Base-by-base conservation (phyloP, 2,888 invertebrate species). In the Dicranocentrus wangi region DNA sequence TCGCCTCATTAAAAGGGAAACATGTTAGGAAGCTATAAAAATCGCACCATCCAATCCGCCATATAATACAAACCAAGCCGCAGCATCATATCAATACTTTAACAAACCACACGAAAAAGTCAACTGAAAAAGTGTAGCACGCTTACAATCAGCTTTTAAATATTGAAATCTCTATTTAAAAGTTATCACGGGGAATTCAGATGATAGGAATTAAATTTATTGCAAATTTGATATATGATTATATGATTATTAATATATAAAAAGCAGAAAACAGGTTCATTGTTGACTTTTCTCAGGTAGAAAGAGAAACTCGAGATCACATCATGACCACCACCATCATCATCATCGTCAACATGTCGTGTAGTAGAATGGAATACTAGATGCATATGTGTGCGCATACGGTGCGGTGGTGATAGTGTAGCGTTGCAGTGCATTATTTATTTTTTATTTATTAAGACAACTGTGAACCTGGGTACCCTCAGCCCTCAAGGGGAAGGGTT, bases 251-350 rank as follows among this genome's bases (percentile, higher is more conserved):
- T 68, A 73, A 32, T 32, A 32, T n/a, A n/a, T n/a, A n/a, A n/a
- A 80, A 80, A 80, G 27, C 72, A 61, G 60, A 73, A 73, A 80
- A 80, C 80, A 80, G 80, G 80, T 80, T 80, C 73, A 80, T 47
- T 58, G 72, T 72, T 72, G 72, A 80, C 72, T 80, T 72, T 80
- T 80, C 79, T 69, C 69, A 75, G 73, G 60, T 65, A 73, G 73
- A 80, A 80, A 80, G 80, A 80, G 80, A 80, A 80, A 80, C 80
- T 80, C 47, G 13, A 39, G 39, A 39, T 39, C 39, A 39, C 39
- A 39, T 69, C 78, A 68, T 58, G 77, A 43, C 58, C 66, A 32
- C 32, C 79, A 65, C 60, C 65, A 42, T 51, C 60, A 66, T 39
- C 58, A 43, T 51, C 47, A 25, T 19, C 19, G 47, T 47, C 15